Evolutionary conservation across 2,113 vertebrate genomes (phyloP), one percentile per base, ranked within the genome.

Genomic region (Balaeniceps rex): DNA sequence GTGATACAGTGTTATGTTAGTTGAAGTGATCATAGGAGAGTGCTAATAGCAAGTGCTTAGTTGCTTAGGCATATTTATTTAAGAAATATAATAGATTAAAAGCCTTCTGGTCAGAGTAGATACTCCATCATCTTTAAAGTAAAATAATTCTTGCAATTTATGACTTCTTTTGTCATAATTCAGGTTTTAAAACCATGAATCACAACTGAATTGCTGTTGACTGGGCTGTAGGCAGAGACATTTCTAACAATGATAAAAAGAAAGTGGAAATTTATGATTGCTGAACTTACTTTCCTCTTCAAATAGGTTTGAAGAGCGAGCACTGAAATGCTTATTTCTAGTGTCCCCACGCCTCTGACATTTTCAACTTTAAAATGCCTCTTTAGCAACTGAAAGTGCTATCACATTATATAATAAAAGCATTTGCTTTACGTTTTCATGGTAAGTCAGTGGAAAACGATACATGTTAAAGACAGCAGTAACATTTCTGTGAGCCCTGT

Each of bases 111-210:
- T 95, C 70, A 76, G 81, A 79, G 87, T 61, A 91, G 89, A 82
- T 95, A 96, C 46, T 94, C 84, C 54, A 91, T 95, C 91, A 95
- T 95, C 84, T 95, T 95, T 97, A 91, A 88, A 96, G 86, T 84
- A 96, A 95, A 97, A 94, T 97, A 94, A 96, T 84, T 96, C 82
- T 66, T 79, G 54, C 87, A 94, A 80, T 96, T 97, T 95, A 95
- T 95, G 83, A 51, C 58, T 96, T 25, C 49, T 95, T 96, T 94
- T 94, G 94, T 94, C 90, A 87, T 95, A 95, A 95, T 94, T 95
- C 70, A 74, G 58, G 36, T 74, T 96, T 89, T 88, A 89, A 83
- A 91, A 7, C 24, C 54, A 96, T 94, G 94, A 95, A 95, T 95
- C 91, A 94, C 0, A 0, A 36, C 61, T 83, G 83, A 91, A 91